Evolutionary conservation across 2,113 vertebrate genomes (phyloP).

Genomic region (Phylloscopus whistleri): DNA sequence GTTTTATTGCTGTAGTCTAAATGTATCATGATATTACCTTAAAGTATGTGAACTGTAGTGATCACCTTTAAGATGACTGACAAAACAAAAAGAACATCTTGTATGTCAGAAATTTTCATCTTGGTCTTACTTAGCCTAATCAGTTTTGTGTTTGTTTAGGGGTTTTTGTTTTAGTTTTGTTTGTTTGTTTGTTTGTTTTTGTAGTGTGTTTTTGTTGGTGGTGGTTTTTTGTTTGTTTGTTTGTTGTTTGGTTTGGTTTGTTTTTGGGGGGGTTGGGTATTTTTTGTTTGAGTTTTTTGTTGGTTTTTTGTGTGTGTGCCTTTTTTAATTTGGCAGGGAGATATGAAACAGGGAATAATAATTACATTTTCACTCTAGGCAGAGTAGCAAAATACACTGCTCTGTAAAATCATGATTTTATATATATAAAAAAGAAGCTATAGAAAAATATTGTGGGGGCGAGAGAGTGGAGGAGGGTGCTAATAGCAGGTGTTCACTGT

Average conservation of each 20-base stretch:
- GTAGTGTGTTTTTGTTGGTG: too few species aligned
- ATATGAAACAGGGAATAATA: background rate
- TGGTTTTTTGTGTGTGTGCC: too few species aligned
- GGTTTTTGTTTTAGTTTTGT: fast-evolving
- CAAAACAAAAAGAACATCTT: background rate
- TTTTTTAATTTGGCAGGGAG: background rate
- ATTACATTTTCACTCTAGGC: background rate
- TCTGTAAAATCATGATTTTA: background rate
- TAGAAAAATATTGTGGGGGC: slow-evolving; percentile 8
- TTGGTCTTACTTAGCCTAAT: background rate
- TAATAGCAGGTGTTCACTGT: background rate
- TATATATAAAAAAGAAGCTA: slow-evolving; percentile 23
- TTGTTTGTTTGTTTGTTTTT: too few species aligned
- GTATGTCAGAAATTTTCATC: background rate
- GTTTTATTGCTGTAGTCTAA: background rate
- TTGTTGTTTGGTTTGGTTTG: too few species aligned
- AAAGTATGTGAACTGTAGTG: background rate
- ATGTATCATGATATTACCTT: background rate
- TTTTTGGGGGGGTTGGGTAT: too few species aligned
- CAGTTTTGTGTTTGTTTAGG: background rate
- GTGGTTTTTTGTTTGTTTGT: background rate
- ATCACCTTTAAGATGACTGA: background rate
- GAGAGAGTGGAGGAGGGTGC: slow-evolving; percentile 12
- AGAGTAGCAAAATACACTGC: background rate
- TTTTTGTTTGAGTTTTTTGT: too few species aligned